phyloP scores from a whole-genome alignment of 23 tunicate species.

The Oikopleura dioica region DNA sequence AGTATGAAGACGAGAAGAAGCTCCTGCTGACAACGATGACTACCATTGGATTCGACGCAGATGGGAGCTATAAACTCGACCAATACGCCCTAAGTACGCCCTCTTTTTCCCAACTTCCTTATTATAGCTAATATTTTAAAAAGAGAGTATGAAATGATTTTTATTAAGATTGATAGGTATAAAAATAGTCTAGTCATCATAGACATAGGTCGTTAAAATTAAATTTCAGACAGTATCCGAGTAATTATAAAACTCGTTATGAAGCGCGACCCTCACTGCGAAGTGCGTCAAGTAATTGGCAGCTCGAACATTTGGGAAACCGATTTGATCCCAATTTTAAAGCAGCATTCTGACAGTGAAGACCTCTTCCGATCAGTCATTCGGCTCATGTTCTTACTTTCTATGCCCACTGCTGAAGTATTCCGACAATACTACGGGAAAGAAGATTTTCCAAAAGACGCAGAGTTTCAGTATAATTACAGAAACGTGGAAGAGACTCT shows the following conservation, averaged over 20 bases:
- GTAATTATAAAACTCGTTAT: background rate
- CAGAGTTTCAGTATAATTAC: background rate
- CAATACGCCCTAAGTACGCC: background rate
- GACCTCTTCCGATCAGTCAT: background rate
- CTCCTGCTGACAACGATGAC: background rate
- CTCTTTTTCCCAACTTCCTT: background rate
- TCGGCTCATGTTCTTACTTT: background rate
- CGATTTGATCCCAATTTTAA: background rate
- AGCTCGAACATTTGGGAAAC: background rate
- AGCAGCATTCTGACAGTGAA: background rate
- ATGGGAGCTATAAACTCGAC: background rate
- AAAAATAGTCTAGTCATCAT: too few relatives aligned
- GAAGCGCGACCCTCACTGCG: background rate
- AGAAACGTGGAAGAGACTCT: background rate
- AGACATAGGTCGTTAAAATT: too few relatives aligned
- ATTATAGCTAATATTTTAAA: background rate
- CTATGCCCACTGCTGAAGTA: background rate
- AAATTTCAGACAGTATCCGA: slow-evolving; percentile 7
- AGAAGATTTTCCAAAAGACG: slow-evolving; percentile 8
- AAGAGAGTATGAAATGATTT: too few relatives aligned
- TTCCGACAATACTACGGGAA: background rate
- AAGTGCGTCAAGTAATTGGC: background rate
- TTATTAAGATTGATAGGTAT: too few relatives aligned
- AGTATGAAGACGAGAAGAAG: background rate
- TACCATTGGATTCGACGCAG: background rate